Evolutionary conservation across 2,113 vertebrate genomes (phyloP), one percentile per base, ranked within the genome.

Genomic region (Pandion haliaetus): DNA sequence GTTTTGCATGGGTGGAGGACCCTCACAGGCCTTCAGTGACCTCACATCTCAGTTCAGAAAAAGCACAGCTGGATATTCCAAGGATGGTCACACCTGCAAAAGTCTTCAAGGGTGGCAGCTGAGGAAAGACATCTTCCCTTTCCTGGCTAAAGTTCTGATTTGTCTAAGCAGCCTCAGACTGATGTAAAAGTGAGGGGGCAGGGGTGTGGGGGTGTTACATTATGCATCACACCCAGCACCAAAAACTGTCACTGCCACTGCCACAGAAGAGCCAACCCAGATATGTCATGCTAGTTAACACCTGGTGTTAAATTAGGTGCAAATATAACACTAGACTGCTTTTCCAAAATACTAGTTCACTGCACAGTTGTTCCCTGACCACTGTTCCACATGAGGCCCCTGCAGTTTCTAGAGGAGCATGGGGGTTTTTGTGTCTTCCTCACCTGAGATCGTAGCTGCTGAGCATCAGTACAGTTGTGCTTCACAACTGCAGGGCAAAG

Each of bases 221-320:
- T 29, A 4, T 16, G 34, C 4, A 2, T 42, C 23, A 34, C 28
- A 6, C 31, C 25, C 16, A 61, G 81, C 47, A 55, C 24, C 17
- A 77, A 32, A 47, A 71, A 8, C 34, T 0, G 24, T 50, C 49
- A 26, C 25, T 26, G 49, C 15, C 26, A 13, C 12, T 59, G 38
- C 55, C 25, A 17, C 25, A 20, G 15, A 40, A 55, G 15, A 81
- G 38, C n/a, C 15, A 50, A 11, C 14, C 2, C 6, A 45, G n/a
- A 12, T 4, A 2, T 0, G 0, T 40, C 5, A 6, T 7, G 4
- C 17, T 2, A 29, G 19, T 32, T 69, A 58, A 36, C 23, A 5
- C 6, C 44, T 2, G 3, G 13, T 50, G 25, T 74, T 80, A 70
- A 69, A 50, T 49, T 16, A 36, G 8, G 10, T 54, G 32, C n/a